phyloP scores from a whole-genome alignment of 2,113 vertebrate genomes.

The Melierax canorus region DNA sequence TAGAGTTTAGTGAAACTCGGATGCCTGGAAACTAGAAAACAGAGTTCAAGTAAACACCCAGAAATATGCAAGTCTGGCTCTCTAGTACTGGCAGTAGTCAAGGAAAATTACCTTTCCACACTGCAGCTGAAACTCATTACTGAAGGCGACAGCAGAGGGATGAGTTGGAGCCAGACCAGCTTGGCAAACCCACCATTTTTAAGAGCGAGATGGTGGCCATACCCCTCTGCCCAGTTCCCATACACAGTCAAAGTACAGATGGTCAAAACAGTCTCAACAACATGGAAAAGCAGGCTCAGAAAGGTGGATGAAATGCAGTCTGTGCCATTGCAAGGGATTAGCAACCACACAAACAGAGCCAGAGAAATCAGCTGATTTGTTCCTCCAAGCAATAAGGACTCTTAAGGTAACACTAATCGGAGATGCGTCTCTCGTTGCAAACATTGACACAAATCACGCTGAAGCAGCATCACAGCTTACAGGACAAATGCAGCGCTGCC shows the following conservation, averaged over 20 bases:
- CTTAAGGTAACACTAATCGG: not conserved
- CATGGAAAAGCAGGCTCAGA: not conserved
- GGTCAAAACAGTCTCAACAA: accelerated
- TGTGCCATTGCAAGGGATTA: not conserved
- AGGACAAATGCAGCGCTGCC: not conserved
- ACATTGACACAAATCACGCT: not conserved
- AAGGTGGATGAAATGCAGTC: not conserved
- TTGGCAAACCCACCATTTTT: not conserved
- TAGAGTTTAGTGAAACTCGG: not conserved
- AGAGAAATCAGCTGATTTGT: not conserved
- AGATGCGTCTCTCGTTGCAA: not conserved
- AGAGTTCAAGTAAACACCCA: slow-evolving; percentile 53
- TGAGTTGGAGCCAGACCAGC: slow-evolving; percentile 21
- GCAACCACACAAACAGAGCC: not conserved
- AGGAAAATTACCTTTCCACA: slow-evolving; percentile 64
- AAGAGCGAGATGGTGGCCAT: not conserved
- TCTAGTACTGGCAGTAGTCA: slow-evolving; percentile 35
- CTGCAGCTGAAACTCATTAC: slow-evolving; percentile 59
- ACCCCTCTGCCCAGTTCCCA: not conserved
- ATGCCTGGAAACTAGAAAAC: slow-evolving; percentile 50
- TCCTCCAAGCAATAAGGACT: not conserved
- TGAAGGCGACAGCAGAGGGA: not conserved
- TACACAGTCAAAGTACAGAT: not conserved
- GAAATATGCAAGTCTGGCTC: slow-evolving; percentile 49
- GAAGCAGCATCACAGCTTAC: not conserved